Base-by-base conservation (phyloP, 1,140 invertebrate species). In the Microvelia longipes region DNA sequence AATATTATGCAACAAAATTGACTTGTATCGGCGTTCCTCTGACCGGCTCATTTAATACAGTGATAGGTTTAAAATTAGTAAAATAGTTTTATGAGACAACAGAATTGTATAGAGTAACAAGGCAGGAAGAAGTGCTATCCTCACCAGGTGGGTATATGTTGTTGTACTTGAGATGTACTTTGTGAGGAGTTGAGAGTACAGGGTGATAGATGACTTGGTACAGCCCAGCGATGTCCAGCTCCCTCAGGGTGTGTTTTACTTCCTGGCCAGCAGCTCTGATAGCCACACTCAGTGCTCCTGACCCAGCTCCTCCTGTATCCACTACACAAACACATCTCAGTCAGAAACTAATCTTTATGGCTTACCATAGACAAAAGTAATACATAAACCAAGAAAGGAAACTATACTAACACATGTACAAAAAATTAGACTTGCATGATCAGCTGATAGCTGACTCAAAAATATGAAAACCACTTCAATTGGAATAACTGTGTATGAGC, bases 121-220 rank as follows among this genome's bases (percentile, higher is more conserved):
- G n/a, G n/a, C n/a, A n/a, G n/a, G n/a, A n/a, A n/a, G n/a, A n/a
- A n/a, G n/a, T n/a, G n/a, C n/a, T n/a, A n/a, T n/a, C n/a, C n/a
- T 83, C 81, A 66, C 83, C 79, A n/a, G 83, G 79, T 1, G 86
- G 82, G 26, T 87, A 87, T 27, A 87, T 83, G 30, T 87, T 87
- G 80, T 92, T 92, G 79, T 90, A 93, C 62, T 86, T 83, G 29
- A 93, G 82, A 73, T 88, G 85, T 28, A 97, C 84, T 73, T 89
- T 85, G 79, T 97, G 94, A 2, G 91, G 88, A 1, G 88, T 89
- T 29, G 87, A 87, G 66, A 87, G 81, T 1, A 85, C 85, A 1
- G 94, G 94, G 79, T 92, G 90, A 78, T 93, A 97, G 26, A 91
- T 86, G 50, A 96, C 87, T 80, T 93, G 86, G 75, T 91, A 89